These are phyloP conservation scores for Cheiracanthium punctorium DNA, from an alignment of 2,888 invertebrate genomes.

Conservation along the genomic window DNA sequence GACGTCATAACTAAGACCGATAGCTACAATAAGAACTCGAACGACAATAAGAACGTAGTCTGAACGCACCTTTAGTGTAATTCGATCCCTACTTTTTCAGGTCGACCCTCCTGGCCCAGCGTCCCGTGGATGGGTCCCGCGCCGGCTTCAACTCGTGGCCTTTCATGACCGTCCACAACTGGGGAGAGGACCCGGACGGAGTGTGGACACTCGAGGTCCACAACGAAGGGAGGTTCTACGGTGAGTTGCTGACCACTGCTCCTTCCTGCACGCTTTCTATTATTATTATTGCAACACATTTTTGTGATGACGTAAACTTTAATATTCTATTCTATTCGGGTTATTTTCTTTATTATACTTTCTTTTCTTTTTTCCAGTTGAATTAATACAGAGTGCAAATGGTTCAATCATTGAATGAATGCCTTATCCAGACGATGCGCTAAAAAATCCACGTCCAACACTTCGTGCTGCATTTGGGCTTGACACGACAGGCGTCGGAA, in stretches of 20 bases:
- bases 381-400: too few relatives aligned
- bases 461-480: too few relatives aligned
- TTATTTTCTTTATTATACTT: background rate
- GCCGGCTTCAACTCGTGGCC: constrained; percentile 98
- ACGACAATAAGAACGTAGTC: too few relatives aligned
- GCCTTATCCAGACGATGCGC: too few relatives aligned
- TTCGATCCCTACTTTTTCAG: constrained; percentile 75
- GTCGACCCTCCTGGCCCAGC: constrained; percentile 92
- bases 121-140: constrained; percentile 91
- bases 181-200: constrained; percentile 97
- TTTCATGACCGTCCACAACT: constrained; percentile 98
- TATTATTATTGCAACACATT: background rate
- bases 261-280: background rate
- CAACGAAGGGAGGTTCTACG: constrained; percentile 92
- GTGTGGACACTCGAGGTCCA: constrained; percentile 96
- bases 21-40: too few relatives aligned
- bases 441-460: too few relatives aligned
- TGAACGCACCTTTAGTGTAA: too few relatives aligned
- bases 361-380: background rate
- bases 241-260: constrained; percentile 80
- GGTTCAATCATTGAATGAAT: too few relatives aligned
- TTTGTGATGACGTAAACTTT: background rate
- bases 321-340: background rate
- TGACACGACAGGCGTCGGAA: too few relatives aligned
- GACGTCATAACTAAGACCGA: too few relatives aligned